Evolutionary conservation across 1,140 invertebrate species (phyloP), one percentile per base, ranked within the genome.

Genomic region (Myzus persicae): DNA sequence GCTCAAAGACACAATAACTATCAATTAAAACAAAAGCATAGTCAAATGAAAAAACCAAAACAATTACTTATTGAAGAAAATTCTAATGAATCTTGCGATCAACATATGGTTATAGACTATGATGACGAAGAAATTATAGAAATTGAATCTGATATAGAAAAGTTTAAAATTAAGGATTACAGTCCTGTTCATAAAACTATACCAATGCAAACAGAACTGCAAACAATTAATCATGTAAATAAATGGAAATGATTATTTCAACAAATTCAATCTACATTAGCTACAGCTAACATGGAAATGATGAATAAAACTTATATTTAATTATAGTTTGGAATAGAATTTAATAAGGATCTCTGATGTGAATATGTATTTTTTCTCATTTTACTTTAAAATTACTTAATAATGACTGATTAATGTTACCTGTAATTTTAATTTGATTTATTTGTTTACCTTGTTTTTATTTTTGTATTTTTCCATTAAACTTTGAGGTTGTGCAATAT

Each of bases 351-450:
- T 76, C 59, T 76, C 59, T 76, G n/a, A n/a, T 14, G 22, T n/a
- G 36, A 76, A 76, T 76, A n/a, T 76, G 59, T 67, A 14, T 76
- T 76, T 67, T 67, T 76, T 88, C 2, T 54, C 36, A 88, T 89
- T 89, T n/a, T 89, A 24, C 7, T 89, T 89, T 40, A 24, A 36
- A 42, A n/a, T 44, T 31, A 42, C 26, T 24, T 84, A 85, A 36
- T 93, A 54, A 93, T 46, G 91, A 93, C 91, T 93, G 76, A 93
- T 84, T 85, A 46, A 84, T 93, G 91, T 93, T 93, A 93, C 91
- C 81, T 85, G 24, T 85, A 82, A 48, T 93, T 85, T 93, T 84
- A 92, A 31, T 93, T 89, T 92, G 1, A 36, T 46, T 76, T 48
- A 46, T 91, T 48, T 51, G 24, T 46, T 51, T 26, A 54, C 9